A percentile compares a stretch with the other conserved stretches of the same genome.
Conservation (phyloP, 1,140 invertebrate genomes). For the Leptopilina clavipes region DNA sequence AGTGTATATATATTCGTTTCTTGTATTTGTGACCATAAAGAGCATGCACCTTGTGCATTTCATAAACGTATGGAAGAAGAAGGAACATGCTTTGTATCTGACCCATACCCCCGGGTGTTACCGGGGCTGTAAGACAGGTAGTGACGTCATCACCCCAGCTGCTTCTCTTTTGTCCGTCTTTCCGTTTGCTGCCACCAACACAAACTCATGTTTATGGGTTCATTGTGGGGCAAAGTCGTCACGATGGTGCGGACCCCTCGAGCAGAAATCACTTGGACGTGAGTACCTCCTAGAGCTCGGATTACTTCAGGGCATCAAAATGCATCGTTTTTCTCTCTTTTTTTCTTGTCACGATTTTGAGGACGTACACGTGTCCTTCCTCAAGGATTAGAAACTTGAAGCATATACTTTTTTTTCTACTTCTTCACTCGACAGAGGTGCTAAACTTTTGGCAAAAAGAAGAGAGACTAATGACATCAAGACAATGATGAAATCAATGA, state of each 20-base stretch:
- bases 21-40: conserved; percentile 4
- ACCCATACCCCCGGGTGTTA: conserved; percentile 65
- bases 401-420: neutral
- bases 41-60: neutral
- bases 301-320: conserved; percentile 10
- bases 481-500: too few relatives aligned
- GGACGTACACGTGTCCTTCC: conserved; percentile 2
- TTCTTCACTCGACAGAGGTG: neutral
- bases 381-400: neutral
- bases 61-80: neutral
- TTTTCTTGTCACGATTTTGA: conserved; percentile 12
- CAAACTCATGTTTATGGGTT: neutral
- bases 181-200: conserved; percentile 33
- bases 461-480: too few relatives aligned
- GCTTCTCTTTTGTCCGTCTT: conserved; percentile 57
- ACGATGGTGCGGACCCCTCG: neutral
- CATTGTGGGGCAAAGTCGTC: conserved; percentile 24
- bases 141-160: conserved; percentile 68
- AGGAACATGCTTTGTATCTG: conserved; percentile 41
- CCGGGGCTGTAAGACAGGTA: conserved; percentile 66
- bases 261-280: conserved; percentile 19
- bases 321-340: neutral
- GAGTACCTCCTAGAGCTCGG: conserved; percentile 12
- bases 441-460: too few relatives aligned
- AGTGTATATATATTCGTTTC: neutral